Evolutionary conservation across 37 sponge, comb jelly and placozoan genomes (phyloP).

Genomic region (Dysidea cf. avara): DNA sequence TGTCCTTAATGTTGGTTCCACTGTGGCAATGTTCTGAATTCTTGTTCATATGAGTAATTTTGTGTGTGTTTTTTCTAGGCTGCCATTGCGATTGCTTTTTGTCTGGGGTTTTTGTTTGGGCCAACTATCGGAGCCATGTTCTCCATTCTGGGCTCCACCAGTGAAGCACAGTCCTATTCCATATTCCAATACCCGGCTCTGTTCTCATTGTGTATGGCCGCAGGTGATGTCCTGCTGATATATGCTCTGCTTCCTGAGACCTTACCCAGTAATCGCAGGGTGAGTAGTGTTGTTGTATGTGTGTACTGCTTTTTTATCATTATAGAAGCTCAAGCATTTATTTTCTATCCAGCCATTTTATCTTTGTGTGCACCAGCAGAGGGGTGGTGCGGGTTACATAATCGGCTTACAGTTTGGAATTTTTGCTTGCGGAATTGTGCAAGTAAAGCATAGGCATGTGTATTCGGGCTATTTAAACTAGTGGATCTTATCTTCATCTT

Average conservation of each 20-base stretch:
- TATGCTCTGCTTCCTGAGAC: conserved; percentile 59
- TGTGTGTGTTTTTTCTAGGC: conserved; percentile 64
- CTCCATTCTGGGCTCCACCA: conserved; percentile 47
- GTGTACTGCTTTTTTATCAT: neutral
- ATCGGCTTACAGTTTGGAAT: too few relatives aligned
- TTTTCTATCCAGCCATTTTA: too few relatives aligned
- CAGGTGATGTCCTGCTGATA: conserved; percentile 51
- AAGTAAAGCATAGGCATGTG: too few relatives aligned
- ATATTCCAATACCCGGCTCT: conserved; percentile 84
- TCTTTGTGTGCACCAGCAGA: too few relatives aligned
- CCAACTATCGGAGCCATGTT: conserved; percentile 87
- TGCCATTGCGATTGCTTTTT: conserved; percentile 82
- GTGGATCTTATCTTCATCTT: too few relatives aligned
- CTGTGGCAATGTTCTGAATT: too few relatives aligned
- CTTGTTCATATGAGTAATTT: too few relatives aligned
- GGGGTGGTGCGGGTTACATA: too few relatives aligned
- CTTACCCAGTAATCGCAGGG: conserved; percentile 60
- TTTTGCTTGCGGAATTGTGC: too few relatives aligned
- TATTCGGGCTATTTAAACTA: too few relatives aligned
- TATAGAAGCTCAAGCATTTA: neutral
- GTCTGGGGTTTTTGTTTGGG: conserved; percentile 85
- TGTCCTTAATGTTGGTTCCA: too few relatives aligned
- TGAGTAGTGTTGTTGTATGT: conserved; percentile 21
- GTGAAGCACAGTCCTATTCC: conserved; percentile 24
- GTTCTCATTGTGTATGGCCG: conserved; percentile 62